Evolutionary conservation across 2,888 invertebrate species (phyloP).

Genomic region (Hybos culiciformis): DNA sequence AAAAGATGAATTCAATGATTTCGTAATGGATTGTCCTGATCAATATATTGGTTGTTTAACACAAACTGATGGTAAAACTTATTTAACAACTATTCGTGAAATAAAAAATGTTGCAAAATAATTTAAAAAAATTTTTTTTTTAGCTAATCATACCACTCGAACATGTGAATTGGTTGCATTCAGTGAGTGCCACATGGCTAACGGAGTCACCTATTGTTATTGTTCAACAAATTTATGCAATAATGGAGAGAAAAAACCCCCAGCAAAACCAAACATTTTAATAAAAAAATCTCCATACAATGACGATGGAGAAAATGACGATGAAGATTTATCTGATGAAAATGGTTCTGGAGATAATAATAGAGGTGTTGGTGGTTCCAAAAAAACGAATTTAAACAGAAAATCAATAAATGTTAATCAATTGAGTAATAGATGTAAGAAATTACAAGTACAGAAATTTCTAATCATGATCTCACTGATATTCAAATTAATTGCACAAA

Average conservation of each 20-base stretch:
- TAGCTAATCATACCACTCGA: slow-evolving; percentile 12
- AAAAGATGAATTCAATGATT: slow-evolving; percentile 12
- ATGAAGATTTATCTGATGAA: slow-evolving; percentile 1
- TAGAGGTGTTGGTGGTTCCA: too few relatives aligned
- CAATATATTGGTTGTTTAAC: slow-evolving; percentile 14
- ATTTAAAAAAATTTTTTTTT: too few relatives aligned
- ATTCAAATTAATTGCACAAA: too few relatives aligned
- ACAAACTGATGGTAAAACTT: slow-evolving; percentile 13
- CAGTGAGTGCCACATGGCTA: slow-evolving; percentile 16
- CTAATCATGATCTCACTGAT: too few relatives aligned
- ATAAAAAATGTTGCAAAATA: too few relatives aligned
- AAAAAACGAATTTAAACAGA: too few relatives aligned
- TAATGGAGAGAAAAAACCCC: slow-evolving; percentile 1
- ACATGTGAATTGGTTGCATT: slow-evolving; percentile 13
- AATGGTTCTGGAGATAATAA: too few relatives aligned
- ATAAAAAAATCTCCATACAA: too few relatives aligned
- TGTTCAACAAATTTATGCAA: slow-evolving; percentile 16
- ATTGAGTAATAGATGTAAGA: too few relatives aligned
- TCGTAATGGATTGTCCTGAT: slow-evolving; percentile 13
- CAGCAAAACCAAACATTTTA: neutral
- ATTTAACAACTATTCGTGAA: too few relatives aligned
- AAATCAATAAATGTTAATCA: too few relatives aligned
- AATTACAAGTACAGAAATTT: too few relatives aligned
- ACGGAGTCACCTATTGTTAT: slow-evolving; percentile 15
- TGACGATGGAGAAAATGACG: neutral